phyloP scores from a whole-genome alignment of 2,113 vertebrate genomes.

The Nothoprocta perdicaria region DNA sequence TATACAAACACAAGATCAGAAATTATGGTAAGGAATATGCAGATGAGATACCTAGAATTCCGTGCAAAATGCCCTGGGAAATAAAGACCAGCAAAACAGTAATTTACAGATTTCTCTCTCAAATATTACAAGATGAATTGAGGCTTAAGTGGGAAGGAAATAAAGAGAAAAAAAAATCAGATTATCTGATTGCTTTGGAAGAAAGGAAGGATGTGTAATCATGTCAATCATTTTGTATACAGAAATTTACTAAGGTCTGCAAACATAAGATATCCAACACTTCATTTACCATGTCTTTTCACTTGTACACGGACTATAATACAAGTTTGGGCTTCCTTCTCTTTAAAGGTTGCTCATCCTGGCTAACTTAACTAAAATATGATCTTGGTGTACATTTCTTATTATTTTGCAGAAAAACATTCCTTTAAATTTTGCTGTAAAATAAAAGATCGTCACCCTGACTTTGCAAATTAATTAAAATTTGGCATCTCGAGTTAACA shows the following conservation, averaged over 20 bases:
- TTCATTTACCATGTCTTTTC: not conserved
- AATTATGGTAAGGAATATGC: not conserved
- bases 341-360: not conserved
- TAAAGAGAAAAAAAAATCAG: not conserved
- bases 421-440: not conserved
- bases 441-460: not conserved
- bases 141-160: not conserved
- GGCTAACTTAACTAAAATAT: not conserved
- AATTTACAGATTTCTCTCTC: not conserved
- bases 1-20: not conserved
- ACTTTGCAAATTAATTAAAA: not conserved
- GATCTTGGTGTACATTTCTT: not conserved
- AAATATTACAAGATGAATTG: not conserved
- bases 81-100: not conserved
- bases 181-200: not conserved
- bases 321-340: not conserved
- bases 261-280: not conserved
- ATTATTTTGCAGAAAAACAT: not conserved
- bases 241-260: not conserved
- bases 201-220: not conserved
- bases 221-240: not conserved
- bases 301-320: not conserved
- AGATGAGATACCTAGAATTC: not conserved
- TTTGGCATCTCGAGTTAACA: not conserved
- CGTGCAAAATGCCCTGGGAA: not conserved